Base-by-base conservation (phyloP, 1,140 invertebrate genomes). In the Pseudoatta argentina region DNA sequence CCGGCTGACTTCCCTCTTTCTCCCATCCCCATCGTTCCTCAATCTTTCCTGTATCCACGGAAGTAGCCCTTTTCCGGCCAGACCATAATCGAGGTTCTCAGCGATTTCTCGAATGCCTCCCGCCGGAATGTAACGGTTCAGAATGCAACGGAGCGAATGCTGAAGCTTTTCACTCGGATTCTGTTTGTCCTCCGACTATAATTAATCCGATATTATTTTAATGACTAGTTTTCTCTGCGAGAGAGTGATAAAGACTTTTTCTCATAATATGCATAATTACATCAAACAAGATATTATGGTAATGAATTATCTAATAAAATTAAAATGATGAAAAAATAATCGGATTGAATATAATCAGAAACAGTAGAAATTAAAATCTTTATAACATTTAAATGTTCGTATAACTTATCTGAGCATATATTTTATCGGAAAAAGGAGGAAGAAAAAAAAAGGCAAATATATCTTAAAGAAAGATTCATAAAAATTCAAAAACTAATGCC, bases 51-150 rank as follows among this genome's bases (percentile, higher is more conserved):
- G 57, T 88, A 85, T 75, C 53, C 61, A 75, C 72, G 64, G 85
- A 48, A 86, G 79, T 82, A 63, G 83, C 75, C 69, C 88, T 89
- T 89, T 89, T 86, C 88, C 85, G 75, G 63, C 85, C 71, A 55
- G 18, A 27, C 53, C 71, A 82, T 86, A 88, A 88, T 85, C 79
- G 67, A 57, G 39, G 21, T 78, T 83, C 79, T 83, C 79, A 75
- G 57, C 27, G 69, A 83, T 83, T 57, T 81, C 79, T 83, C 69
- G 55, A 75, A 83, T 83, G 16, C 69, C 27, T 51, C 69, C 69
- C 64, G n/a, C 63, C 21, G 39, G 39, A 79, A 73, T 57, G 39
- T 73, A 81, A 81, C 53, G 78, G 34, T 57, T 71, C 34, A 39
- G 16, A 83, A 75, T 24, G 44, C 55, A 39, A 63, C 34, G 8